Conservation (phyloP, 2,113 vertebrate species). For the Semicossyphus pulcher region DNA sequence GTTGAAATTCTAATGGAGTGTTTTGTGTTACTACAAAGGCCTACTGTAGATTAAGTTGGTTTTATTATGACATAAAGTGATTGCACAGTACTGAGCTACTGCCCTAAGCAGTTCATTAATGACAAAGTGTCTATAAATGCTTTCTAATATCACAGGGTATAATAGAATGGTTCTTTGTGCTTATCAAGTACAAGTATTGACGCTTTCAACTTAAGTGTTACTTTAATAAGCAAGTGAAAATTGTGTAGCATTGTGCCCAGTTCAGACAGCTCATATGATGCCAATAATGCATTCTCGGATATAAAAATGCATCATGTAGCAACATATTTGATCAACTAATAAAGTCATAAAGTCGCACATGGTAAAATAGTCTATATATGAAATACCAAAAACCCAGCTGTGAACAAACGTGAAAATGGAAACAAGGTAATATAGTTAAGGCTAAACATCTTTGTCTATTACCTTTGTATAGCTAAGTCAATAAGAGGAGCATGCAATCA, state of each 20-base stretch:
- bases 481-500: slow-evolving; percentile 91
- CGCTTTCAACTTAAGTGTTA: slow-evolving; percentile 78
- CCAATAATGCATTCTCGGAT: slow-evolving; percentile 59
- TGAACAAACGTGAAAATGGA: slow-evolving; percentile 84
- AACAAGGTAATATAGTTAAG: slow-evolving; percentile 91
- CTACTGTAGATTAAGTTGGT: slow-evolving; percentile 43
- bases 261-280: slow-evolving; percentile 61
- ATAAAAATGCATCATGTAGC: slow-evolving; percentile 63
- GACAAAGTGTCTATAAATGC: slow-evolving; percentile 65
- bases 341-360: slow-evolving; percentile 75
- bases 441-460: slow-evolving; percentile 86
- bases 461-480: slow-evolving; percentile 84
- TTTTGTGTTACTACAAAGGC: slow-evolving; percentile 33
- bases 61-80: slow-evolving; percentile 51
- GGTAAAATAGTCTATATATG: slow-evolving; percentile 82
- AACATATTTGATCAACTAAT: slow-evolving; percentile 74
- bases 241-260: slow-evolving; percentile 58
- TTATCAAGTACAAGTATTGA: slow-evolving; percentile 72
- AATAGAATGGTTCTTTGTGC: slow-evolving; percentile 73
- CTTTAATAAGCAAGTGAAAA: slow-evolving; percentile 70
- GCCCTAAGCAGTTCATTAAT: slow-evolving; percentile 56
- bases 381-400: slow-evolving; percentile 80
- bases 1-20: slow-evolving; percentile 69
- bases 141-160: slow-evolving; percentile 48
- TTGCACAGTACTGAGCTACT: slow-evolving; percentile 54